A percentile compares a stretch with the other conserved stretches of the same genome.
Evolutionary conservation across 2,888 invertebrate species (phyloP).

Genomic region (Maniola hyperantus): DNA sequence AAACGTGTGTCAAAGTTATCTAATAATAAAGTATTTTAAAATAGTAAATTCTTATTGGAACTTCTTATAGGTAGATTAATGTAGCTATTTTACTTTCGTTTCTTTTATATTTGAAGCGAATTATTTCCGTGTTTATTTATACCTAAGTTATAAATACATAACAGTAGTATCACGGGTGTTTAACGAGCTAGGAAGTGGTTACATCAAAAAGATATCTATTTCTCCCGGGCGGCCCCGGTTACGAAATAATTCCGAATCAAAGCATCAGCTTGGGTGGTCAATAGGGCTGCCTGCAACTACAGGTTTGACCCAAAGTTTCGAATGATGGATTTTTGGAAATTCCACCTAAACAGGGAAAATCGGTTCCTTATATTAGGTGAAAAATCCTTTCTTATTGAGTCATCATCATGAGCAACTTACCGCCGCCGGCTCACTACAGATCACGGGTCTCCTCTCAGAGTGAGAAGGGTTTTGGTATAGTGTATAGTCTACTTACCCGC

Average conservation of each 20-base stretch:
- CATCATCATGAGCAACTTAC: too few species aligned
- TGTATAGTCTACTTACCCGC: too few species aligned
- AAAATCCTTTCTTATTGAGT: too few species aligned
- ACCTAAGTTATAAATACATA: background rate
- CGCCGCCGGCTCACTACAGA: too few species aligned
- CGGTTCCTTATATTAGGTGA: too few species aligned
- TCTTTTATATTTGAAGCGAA: background rate
- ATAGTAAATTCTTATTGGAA: background rate
- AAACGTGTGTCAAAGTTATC: too few species aligned
- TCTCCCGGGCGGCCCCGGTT: conserved; percentile 50
- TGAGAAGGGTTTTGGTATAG: too few species aligned
- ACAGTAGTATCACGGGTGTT: conserved; percentile 30
- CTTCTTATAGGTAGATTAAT: too few species aligned
- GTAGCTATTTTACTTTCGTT: background rate
- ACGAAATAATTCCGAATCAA: conserved; percentile 68
- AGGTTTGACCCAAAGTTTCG: background rate
- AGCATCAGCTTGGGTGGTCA: conserved; percentile 67
- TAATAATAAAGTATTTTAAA: too few species aligned
- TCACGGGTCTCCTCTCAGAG: too few species aligned
- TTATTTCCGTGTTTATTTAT: conserved; percentile 12
- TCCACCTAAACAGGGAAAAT: too few species aligned
- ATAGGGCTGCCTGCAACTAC: conserved; percentile 20
- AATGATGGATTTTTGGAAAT: too few species aligned
- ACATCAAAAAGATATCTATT: conserved; percentile 73
- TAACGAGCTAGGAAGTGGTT: conserved; percentile 69